These are phyloP conservation scores for Hipposideros armiger DNA, from an alignment of 2,113 vertebrate species.

Conservation along the genomic window DNA sequence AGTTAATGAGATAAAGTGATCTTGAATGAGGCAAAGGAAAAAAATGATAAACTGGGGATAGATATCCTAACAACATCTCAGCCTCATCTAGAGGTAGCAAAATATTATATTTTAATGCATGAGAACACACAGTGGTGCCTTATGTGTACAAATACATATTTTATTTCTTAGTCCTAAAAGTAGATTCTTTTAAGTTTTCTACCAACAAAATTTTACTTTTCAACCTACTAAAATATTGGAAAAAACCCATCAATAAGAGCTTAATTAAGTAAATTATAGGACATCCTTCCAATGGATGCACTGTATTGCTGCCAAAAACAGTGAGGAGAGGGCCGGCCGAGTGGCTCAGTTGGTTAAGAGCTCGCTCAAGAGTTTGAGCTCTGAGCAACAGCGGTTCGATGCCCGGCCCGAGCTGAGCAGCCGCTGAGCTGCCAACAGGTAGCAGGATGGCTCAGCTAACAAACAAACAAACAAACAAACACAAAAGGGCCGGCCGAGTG, in stretches of 20 bases:
- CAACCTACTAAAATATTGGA: not conserved
- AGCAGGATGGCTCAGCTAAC: no score
- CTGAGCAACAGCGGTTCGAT: no score
- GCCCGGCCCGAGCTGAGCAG: no score
- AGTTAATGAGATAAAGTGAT: slow-evolving; percentile 62
- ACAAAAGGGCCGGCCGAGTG: no score
- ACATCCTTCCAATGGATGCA: not conserved
- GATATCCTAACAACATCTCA: slow-evolving; percentile 30
- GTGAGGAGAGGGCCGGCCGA: not conserved
- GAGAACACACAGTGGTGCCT: not conserved
- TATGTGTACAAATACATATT: slow-evolving; percentile 35
- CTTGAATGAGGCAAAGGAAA: slow-evolving; percentile 57
- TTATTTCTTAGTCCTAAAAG: slow-evolving; percentile 43
- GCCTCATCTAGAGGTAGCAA: slow-evolving; percentile 40
- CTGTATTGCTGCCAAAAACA: not conserved
- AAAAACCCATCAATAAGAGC: not conserved
- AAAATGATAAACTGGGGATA: slow-evolving; percentile 53
- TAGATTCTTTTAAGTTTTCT: slow-evolving; percentile 2
- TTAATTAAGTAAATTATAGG: not conserved
- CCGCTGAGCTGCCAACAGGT: no score
- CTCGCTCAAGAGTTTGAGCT: no score
- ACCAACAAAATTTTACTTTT: slow-evolving; percentile 57
- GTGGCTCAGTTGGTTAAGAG: no score
- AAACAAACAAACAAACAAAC: no score
- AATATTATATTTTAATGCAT: slow-evolving; percentile 46